phyloP scores from a whole-genome alignment of 2,888 invertebrate species.

The Philopedon plagiatum region DNA sequence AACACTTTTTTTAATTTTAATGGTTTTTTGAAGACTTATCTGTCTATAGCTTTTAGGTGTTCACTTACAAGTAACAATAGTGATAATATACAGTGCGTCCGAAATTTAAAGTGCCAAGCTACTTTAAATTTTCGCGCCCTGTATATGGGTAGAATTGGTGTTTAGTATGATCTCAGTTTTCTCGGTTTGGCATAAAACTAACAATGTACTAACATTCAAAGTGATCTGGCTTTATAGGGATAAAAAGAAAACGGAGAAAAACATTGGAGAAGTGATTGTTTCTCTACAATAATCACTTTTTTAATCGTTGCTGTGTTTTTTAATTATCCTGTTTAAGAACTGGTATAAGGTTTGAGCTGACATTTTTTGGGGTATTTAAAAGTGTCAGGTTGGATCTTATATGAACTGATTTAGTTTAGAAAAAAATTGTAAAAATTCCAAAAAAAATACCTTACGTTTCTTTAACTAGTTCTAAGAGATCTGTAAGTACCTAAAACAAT shows the following conservation, averaged over 20 bases:
- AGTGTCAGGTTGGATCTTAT: slow-evolving; percentile 43
- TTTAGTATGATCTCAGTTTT: slow-evolving; percentile 25
- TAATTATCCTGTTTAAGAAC: background rate
- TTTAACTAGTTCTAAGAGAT: slow-evolving; percentile 39
- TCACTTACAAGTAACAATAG: slow-evolving; percentile 14
- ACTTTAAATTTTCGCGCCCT: background rate
- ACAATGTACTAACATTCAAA: slow-evolving; percentile 1
- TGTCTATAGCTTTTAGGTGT: slow-evolving; percentile 2
- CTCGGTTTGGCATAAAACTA: slow-evolving; percentile 10
- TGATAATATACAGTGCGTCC: slow-evolving; percentile 6
- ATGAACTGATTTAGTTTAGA: slow-evolving; percentile 40
- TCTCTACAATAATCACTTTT: background rate
- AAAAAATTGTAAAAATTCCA: slow-evolving; percentile 18
- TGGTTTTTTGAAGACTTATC: slow-evolving; percentile 11
- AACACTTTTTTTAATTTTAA: slow-evolving; percentile 8
- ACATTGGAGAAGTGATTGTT: background rate
- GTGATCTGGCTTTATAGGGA: slow-evolving; percentile 11
- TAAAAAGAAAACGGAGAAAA: background rate
- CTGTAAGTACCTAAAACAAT: slow-evolving; percentile 19
- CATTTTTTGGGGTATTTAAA: slow-evolving; percentile 50
- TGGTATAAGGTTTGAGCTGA: slow-evolving; percentile 40
- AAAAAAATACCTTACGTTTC: slow-evolving; percentile 25
- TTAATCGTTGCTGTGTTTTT: background rate
- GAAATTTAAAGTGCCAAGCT: background rate
- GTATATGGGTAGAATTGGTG: slow-evolving; percentile 20